Conservation (phyloP, 1,140 invertebrate species). For the Samia ricini region DNA sequence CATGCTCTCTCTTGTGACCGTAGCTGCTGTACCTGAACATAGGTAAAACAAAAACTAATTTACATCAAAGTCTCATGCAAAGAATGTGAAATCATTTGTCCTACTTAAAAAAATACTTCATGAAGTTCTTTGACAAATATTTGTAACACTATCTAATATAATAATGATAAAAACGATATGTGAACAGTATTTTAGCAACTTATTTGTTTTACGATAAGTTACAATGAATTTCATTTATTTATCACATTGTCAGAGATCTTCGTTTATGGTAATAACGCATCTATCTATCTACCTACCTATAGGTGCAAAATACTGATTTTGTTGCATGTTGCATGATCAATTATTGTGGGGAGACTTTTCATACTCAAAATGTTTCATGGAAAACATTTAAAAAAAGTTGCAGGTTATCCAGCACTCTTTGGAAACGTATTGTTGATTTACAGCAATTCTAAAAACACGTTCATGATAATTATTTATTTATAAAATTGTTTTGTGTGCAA, state of each 20-base stretch:
- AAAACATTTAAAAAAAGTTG: background rate
- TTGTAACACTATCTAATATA: background rate
- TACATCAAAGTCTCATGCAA: background rate
- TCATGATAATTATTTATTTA: background rate
- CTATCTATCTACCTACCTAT: too few species aligned
- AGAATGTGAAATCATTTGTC: background rate
- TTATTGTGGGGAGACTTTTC: constrained; percentile 2
- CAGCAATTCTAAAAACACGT: background rate
- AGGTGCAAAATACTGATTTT: constrained; percentile 4
- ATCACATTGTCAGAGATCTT: background rate
- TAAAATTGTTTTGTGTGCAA: constrained; percentile 1
- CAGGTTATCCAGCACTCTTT: background rate
- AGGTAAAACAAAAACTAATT: constrained; percentile 63
- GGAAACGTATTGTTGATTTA: background rate
- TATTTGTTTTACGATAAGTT: background rate
- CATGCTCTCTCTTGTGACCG: constrained; percentile 87
- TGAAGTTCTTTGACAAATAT: constrained; percentile 9
- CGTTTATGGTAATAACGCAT: background rate
- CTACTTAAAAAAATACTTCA: background rate
- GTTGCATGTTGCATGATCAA: constrained; percentile 24
- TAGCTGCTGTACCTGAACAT: constrained; percentile 87
- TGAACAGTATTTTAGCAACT: background rate
- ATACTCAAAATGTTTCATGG: background rate
- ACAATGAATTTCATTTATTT: background rate
- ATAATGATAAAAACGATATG: background rate